A percentile compares a stretch with the other conserved stretches of the same genome.
Evolutionary conservation across 1,140 invertebrate genomes (phyloP).

Genomic region (Nasonia longicornis): DNA sequence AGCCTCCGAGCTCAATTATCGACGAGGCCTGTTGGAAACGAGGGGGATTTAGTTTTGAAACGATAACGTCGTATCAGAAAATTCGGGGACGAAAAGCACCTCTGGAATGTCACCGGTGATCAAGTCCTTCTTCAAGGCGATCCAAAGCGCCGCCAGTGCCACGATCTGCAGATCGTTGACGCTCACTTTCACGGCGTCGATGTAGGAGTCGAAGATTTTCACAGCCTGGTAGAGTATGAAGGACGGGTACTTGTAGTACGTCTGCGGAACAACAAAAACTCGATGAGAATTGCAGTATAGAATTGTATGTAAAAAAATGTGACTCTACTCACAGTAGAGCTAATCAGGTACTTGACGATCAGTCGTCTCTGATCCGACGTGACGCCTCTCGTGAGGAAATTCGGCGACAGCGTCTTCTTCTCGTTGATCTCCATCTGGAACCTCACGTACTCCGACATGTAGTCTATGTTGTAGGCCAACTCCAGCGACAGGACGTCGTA

Average conservation of each 20-base stretch:
- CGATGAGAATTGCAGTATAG: background rate
- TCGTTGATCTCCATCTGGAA: slow-evolving; percentile 39
- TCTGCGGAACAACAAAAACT: slow-evolving; percentile 33
- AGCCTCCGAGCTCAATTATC: slow-evolving; percentile 46
- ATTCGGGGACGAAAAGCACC: slow-evolving; percentile 34
- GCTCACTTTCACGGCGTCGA: slow-evolving; percentile 40
- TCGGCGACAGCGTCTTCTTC: slow-evolving; percentile 29
- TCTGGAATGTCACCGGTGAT: slow-evolving; percentile 48
- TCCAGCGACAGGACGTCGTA: slow-evolving; percentile 23
- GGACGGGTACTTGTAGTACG: slow-evolving; percentile 47
- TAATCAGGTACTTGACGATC: slow-evolving; percentile 50
- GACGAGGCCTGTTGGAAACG: slow-evolving; percentile 44
- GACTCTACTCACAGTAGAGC: slow-evolving; percentile 44
- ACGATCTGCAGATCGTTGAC: slow-evolving; percentile 46
- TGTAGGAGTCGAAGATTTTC: slow-evolving; percentile 53
- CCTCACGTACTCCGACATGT: slow-evolving; percentile 33
- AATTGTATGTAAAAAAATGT: background rate
- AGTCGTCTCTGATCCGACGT: slow-evolving; percentile 51
- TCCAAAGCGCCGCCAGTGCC: slow-evolving; percentile 54
- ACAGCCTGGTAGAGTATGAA: slow-evolving; percentile 53
- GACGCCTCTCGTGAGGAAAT: slow-evolving; percentile 43
- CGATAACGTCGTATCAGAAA: no score
- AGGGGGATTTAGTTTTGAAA: background rate
- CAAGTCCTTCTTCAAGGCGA: slow-evolving; percentile 52
- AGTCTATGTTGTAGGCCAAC: slow-evolving; percentile 30